A percentile compares a stretch with the other conserved stretches of the same genome.
phyloP scores from a whole-genome alignment of 2,888 invertebrate species.

The Plemyria rubiginata region DNA sequence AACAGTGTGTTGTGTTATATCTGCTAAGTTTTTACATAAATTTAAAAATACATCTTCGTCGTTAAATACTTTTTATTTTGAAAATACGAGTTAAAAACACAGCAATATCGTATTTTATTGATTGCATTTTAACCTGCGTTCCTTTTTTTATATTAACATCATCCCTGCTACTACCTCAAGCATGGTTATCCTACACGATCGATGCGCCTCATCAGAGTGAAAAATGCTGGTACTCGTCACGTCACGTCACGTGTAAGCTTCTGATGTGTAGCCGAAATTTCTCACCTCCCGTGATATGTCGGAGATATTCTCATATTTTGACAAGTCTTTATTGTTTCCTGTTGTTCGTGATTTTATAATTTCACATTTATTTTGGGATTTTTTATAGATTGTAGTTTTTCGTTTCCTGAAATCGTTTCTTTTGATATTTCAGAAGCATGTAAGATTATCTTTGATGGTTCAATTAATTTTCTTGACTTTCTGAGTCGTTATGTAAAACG shows the following conservation, averaged over 20 bases:
- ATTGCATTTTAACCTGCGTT: no score
- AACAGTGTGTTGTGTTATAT: no score
- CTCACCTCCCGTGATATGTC: slow-evolving; percentile 38
- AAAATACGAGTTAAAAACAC: no score
- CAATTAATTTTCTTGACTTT: not conserved
- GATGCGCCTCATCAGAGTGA: slow-evolving; percentile 49
- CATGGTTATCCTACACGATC: slow-evolving; percentile 41
- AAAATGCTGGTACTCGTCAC: slow-evolving; percentile 41
- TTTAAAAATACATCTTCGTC: no score
- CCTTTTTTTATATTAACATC: not conserved
- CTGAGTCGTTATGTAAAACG: not conserved
- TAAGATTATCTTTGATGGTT: not conserved
- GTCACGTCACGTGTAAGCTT: slow-evolving; percentile 33
- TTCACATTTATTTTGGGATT: not conserved
- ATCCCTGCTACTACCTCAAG: not conserved
- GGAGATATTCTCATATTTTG: slow-evolving; percentile 33
- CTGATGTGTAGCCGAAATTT: slow-evolving; percentile 40
- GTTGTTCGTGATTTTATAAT: slow-evolving; percentile 19
- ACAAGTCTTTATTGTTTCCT: slow-evolving; percentile 39
- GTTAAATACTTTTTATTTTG: no score
- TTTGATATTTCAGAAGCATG: slow-evolving; percentile 6
- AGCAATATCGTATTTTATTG: no score
- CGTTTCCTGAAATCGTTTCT: slow-evolving; percentile 5
- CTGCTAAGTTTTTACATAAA: no score
- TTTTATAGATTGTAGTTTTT: slow-evolving; percentile 6